Conservation (phyloP, 2,797 vertebrate species). For the Threskiornis aethiopicus region DNA sequence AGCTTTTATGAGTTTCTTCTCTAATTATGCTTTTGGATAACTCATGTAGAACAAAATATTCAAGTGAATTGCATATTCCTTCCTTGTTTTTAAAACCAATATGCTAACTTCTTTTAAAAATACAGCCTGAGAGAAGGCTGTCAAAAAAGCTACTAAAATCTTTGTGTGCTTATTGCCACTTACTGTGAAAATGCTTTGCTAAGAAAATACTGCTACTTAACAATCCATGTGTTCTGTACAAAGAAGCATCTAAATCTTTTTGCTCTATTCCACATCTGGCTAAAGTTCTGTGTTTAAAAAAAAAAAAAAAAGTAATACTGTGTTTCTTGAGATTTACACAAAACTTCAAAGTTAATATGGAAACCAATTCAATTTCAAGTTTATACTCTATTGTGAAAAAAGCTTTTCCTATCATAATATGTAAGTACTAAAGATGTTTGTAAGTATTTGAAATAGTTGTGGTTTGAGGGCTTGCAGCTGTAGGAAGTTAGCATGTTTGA, state of each 20-base stretch:
- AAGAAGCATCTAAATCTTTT: background rate
- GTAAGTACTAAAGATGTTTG: background rate
- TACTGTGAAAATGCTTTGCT: background rate
- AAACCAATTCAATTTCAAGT: background rate
- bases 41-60: background rate
- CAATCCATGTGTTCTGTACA: background rate
- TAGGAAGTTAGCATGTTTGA: background rate
- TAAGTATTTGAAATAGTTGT: background rate
- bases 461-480: background rate
- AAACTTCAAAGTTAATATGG: background rate
- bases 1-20: background rate
- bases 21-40: background rate
- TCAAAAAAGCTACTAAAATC: background rate
- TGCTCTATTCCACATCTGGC: background rate
- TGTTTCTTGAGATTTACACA: background rate
- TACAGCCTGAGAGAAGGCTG: background rate
- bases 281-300: background rate
- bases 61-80: background rate
- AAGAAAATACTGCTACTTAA: background rate
- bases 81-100: background rate
- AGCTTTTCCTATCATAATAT: rapidly evolving
- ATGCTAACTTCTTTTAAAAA: background rate
- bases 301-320: background rate
- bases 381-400: background rate
- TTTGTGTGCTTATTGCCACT: background rate